Base-by-base conservation (phyloP, 2,888 invertebrate species). In the Stenotaenia linearis region DNA sequence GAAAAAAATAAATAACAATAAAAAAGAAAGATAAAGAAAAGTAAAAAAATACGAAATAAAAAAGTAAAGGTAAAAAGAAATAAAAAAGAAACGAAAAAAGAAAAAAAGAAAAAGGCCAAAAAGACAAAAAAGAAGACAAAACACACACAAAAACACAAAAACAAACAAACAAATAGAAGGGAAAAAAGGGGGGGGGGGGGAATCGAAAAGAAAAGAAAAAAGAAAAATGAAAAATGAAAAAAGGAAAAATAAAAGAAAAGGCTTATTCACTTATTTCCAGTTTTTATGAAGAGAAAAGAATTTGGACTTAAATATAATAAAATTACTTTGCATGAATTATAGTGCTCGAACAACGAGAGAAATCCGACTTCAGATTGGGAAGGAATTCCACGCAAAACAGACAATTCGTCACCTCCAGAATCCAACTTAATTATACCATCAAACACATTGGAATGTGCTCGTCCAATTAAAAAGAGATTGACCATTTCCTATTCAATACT, bases 361-460 rank as follows among this genome's bases (percentile, higher is more conserved):
- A 89, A 86, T 7, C 89, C 89, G 80, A 89, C 86, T 23, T 85
- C 86, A 83, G 81, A 84, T 81, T 56, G 32, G 18, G 75, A 12
- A 3, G 74, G 61, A 75, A 84, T 84, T 12, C 83, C 82, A 40
- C 37, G 78, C 50, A 80, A 78, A 35, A 82, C 32, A 7, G 80
- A 78, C 77, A 80, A 35, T 10, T 69, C 61, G 12, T 79, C 78
- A 18, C 61, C 78, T 9, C 78, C 78, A 25, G 56, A 30, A 69
- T 84, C 87, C n/a, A 88, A 84, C 50, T 86, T 85, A 81, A 87
- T 85, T 76, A 86, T 86, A 82, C 87, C 86, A 83, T 89, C 88
- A 85, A 88, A 89, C 0, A 88, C 87, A 84, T 89, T 88, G n/a
- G 87, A 86, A 7, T 86, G 85, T n/a, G 88, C 89, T 79, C 84